Percentiles rank a stretch among this genome's conserved stretches.
These are phyloP conservation scores for Candidula unifasciata DNA, from an alignment of 2,888 invertebrate species.

Conservation along the genomic window DNA sequence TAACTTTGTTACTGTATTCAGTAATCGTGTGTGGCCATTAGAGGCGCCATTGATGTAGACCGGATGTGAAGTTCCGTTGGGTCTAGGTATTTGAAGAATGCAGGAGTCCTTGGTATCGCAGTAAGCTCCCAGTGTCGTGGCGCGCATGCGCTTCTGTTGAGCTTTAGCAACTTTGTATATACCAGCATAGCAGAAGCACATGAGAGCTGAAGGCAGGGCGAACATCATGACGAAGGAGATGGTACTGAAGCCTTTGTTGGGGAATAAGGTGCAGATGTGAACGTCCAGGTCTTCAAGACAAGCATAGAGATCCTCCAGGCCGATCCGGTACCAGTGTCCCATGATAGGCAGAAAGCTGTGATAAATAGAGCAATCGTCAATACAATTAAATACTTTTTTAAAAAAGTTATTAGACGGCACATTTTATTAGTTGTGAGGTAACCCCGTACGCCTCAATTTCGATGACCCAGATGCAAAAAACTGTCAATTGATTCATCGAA, in stretches of 20 bases:
- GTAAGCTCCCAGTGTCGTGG: slow-evolving; percentile 35
- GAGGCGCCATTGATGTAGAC: not conserved
- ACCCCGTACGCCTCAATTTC: no score
- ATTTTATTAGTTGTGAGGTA: no score
- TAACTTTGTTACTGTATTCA: not conserved
- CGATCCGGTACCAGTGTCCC: slow-evolving; percentile 38
- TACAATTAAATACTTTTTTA: no score
- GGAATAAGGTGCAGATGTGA: slow-evolving; percentile 37
- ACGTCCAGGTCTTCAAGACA: slow-evolving; percentile 37
- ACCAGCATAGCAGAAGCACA: slow-evolving; percentile 42
- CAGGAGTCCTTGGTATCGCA: slow-evolving; percentile 6
- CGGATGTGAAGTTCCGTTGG: not conserved
- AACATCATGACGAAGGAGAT: slow-evolving; percentile 53
- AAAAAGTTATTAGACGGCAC: no score
- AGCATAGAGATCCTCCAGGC: slow-evolving; percentile 33
- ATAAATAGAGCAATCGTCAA: not conserved
- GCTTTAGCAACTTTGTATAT: slow-evolving; percentile 35
- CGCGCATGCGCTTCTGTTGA: slow-evolving; percentile 29
- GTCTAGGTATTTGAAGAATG: not conserved
- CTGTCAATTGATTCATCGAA: no score
- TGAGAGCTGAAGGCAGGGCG: slow-evolving; percentile 26
- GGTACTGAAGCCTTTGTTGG: slow-evolving; percentile 56
- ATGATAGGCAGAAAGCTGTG: slow-evolving; percentile 44
- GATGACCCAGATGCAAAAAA: no score
- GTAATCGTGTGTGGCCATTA: not conserved